Base-by-base conservation (phyloP, 2,797 vertebrate species). In the Capromys pilorides region DNA sequence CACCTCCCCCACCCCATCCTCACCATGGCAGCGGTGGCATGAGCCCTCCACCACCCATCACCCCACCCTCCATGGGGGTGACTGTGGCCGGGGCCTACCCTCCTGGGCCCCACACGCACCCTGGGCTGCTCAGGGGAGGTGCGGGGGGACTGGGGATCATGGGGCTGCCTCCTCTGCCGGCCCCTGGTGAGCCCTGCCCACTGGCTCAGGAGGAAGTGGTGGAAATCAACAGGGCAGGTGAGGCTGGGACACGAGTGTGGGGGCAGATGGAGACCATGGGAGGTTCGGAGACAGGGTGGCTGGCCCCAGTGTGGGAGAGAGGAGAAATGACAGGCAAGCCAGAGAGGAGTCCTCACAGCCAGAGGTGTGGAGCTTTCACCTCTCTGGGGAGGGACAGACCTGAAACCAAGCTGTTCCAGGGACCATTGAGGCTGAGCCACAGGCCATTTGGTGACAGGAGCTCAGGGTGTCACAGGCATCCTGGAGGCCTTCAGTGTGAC, bases 181-280 rank as follows among this genome's bases (percentile, higher is more conserved):
- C 97, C 69, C 96, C 96, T 0, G 97, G 98, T 1, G 98, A 98
- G 84, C 97, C 98, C 88, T 99, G 99, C 95, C 99, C 99, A 4
- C 98, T 99, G 22, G 99, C 99, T 86, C 99, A 99, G 97, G 99
- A 99, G 98, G 99, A 99, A 98, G 99, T 99, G 97, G 99, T 99
- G 97, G 99, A 99, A 98, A 99, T 99, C 97, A 99, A 99, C 98
- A 98, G 99, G 98, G 99, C 99, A 98, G 97, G 98, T 98, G 98
- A 98, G 98, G 94, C 97, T 90, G 96, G 94, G 67, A 82, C 83
- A 1, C 0, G 1, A 33, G 6, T 0, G 45, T 26, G 1, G 31
- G 80, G 84, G 93, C 91, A 91, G 82, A 86, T 12, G 7, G 92
- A 59, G 80, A 61, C 36, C 1, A 0, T 31, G 77, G 79, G 86